phyloP scores from a whole-genome alignment of 2,888 invertebrate species.

The Heterodera filipjevi region DNA sequence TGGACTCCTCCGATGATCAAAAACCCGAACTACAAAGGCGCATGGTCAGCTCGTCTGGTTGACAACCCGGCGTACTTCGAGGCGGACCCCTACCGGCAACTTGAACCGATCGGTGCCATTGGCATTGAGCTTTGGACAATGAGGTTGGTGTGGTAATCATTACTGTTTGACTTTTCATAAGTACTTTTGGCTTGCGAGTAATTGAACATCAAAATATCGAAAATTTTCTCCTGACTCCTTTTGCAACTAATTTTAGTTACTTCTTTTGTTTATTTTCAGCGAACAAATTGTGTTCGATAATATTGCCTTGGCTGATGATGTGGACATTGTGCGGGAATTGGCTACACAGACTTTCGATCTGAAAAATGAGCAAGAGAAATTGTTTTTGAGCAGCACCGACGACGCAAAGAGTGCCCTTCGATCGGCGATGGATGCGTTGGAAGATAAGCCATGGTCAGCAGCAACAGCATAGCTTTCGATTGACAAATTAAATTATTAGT shows the following conservation, averaged over 20 bases:
- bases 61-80: constrained; percentile 90
- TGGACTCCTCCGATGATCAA: constrained; percentile 78
- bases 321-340: constrained; percentile 78
- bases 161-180: too few relatives aligned
- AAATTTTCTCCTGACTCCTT: background rate
- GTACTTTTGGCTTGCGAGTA: too few relatives aligned
- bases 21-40: constrained; percentile 70
- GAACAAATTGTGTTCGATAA: constrained; percentile 86
- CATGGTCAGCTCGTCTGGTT: constrained; percentile 75
- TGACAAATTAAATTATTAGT: too few relatives aligned
- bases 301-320: constrained; percentile 84
- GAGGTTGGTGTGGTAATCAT: constrained; percentile 64
- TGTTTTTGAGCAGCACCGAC: constrained; percentile 24
- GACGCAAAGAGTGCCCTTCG: constrained; percentile 46
- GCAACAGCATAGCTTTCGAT: too few relatives aligned
- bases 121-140: constrained; percentile 99
- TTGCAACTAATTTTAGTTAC: background rate
- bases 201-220: too few relatives aligned
- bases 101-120: constrained; percentile 72
- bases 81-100: constrained; percentile 76
- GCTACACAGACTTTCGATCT: constrained; percentile 82
- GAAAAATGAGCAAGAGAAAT: constrained; percentile 71
- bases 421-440: constrained; percentile 46
- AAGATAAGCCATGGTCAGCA: constrained; percentile 76
- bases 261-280: constrained; percentile 78